Conservation (phyloP, 2,113 vertebrate genomes). For the Oreotragus oreotragus region DNA sequence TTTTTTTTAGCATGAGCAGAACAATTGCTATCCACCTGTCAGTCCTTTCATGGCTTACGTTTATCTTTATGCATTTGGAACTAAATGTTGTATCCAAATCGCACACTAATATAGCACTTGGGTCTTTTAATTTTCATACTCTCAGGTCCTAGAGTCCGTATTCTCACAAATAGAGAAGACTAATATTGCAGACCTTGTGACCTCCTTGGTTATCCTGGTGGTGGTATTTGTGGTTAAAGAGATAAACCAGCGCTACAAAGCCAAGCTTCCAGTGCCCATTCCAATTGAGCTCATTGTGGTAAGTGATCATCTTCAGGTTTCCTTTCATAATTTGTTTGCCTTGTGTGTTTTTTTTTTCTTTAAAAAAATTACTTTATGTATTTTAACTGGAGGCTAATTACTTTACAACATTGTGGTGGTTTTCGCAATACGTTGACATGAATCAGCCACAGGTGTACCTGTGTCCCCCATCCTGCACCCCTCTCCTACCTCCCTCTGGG, state of each 20-base stretch:
- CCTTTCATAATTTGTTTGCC: background rate
- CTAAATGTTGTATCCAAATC: background rate
- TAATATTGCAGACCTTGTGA: slow-evolving; percentile 92
- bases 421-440: background rate
- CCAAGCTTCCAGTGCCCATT: slow-evolving; percentile 92
- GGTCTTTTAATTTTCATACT: slow-evolving; percentile 13
- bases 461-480: background rate
- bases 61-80: background rate
- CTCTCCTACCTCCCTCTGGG: background rate
- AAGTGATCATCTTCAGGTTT: slow-evolving; percentile 60
- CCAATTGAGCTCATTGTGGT: slow-evolving; percentile 96
- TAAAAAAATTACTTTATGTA: background rate
- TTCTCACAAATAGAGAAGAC: slow-evolving; percentile 87
- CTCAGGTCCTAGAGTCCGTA: slow-evolving; percentile 86
- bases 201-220: slow-evolving; percentile 87
- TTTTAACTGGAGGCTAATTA: background rate
- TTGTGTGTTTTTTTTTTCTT: background rate
- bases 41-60: background rate
- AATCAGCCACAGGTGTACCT: background rate
- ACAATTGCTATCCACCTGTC: background rate
- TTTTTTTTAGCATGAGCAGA: background rate
- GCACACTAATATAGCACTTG: background rate
- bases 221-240: slow-evolving; percentile 91
- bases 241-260: slow-evolving; percentile 91
- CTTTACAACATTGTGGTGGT: background rate